phyloP scores from a whole-genome alignment of 2,888 invertebrate genomes.

The Drosophila phalerata region DNA sequence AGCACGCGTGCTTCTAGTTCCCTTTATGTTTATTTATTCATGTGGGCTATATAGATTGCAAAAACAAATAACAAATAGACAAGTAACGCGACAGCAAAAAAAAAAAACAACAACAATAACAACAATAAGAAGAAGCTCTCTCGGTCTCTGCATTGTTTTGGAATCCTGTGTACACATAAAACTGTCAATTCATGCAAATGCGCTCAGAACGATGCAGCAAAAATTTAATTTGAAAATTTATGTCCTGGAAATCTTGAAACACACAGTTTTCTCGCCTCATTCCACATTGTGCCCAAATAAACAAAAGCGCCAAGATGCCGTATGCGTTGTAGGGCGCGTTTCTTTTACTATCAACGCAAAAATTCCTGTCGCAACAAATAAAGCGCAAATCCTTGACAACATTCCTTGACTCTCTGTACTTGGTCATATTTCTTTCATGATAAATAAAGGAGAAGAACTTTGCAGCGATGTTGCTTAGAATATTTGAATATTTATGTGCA shows the following conservation, averaged over 20 bases:
- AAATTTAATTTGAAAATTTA: slow-evolving; percentile 52
- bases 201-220: slow-evolving; percentile 28
- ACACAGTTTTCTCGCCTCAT: slow-evolving; percentile 3
- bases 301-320: slow-evolving; percentile 14
- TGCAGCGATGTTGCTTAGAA: slow-evolving; percentile 8
- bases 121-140: not conserved
- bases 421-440: slow-evolving; percentile 31
- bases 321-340: slow-evolving; percentile 14
- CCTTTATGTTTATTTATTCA: slow-evolving; percentile 51
- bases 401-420: slow-evolving; percentile 34
- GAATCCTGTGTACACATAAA: slow-evolving; percentile 21
- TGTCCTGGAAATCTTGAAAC: slow-evolving; percentile 20
- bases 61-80: slow-evolving; percentile 41
- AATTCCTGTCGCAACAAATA: slow-evolving; percentile 44
- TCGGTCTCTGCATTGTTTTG: not conserved
- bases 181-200: slow-evolving; percentile 43
- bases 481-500: slow-evolving; percentile 28
- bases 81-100: slow-evolving; percentile 9
- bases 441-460: not conserved
- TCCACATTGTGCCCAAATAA: slow-evolving; percentile 19
- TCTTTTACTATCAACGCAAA: slow-evolving; percentile 17
- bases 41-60: slow-evolving; percentile 54
- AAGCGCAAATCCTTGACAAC: slow-evolving; percentile 38
- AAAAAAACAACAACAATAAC: not conserved
- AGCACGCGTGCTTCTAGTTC: not conserved